phyloP scores from a whole-genome alignment of 2,797 vertebrate genomes.

The Oryzias sinensis region DNA sequence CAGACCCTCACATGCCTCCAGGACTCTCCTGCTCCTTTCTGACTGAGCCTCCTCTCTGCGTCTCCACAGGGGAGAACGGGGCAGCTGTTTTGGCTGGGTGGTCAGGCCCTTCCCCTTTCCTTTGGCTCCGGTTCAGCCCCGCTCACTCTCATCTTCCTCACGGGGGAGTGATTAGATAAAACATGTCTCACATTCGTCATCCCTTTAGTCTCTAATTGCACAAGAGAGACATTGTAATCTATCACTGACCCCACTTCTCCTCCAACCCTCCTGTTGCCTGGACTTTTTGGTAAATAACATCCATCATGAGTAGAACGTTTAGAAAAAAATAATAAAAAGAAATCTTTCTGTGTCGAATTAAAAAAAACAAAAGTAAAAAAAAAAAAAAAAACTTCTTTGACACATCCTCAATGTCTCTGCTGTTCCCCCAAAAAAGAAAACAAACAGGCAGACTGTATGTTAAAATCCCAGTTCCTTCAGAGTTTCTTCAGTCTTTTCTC shows the following conservation, averaged over 20 bases:
- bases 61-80: conserved; percentile 63
- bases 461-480: conserved; percentile 43
- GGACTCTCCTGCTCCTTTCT: conserved; percentile 24
- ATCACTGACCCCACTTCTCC: too few relatives aligned
- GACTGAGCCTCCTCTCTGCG: conserved; percentile 55
- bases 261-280: too few relatives aligned
- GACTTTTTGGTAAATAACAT: too few relatives aligned
- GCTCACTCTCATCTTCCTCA: conserved; percentile 52
- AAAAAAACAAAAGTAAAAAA: too few relatives aligned
- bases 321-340: too few relatives aligned
- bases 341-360: too few relatives aligned
- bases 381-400: too few relatives aligned
- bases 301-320: too few relatives aligned
- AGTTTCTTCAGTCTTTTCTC: conserved; percentile 21
- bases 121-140: conserved; percentile 62
- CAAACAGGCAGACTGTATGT: conserved; percentile 68
- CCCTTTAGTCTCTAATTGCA: conserved; percentile 25
- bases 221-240: conserved; percentile 9
- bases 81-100: conserved; percentile 82
- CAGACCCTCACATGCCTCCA: conserved; percentile 40
- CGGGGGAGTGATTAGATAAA: conserved; percentile 60
- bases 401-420: too few relatives aligned
- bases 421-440: conserved; percentile 47
- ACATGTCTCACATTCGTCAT: conserved; percentile 56
- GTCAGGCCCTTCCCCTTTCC: conserved; percentile 73